Conservation (phyloP, 2,113 vertebrate genomes). For the Circaetus cinerascens region DNA sequence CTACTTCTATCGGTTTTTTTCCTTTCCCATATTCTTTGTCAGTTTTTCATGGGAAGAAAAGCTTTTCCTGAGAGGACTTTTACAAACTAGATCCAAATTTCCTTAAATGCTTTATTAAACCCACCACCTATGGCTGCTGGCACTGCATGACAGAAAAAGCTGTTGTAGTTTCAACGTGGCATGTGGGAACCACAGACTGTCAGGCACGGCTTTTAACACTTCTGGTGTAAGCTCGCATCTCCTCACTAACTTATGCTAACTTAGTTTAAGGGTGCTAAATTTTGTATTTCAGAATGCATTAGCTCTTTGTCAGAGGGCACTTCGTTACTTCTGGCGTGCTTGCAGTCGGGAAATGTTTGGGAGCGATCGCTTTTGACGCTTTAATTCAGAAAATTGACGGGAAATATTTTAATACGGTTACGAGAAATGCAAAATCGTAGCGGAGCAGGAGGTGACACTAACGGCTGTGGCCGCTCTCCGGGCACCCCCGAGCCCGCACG, state of each 20-base stretch:
- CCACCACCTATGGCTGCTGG: conserved; percentile 28
- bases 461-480: fast-evolving
- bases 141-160: neutral
- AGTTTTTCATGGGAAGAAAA: neutral
- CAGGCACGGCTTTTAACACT: neutral
- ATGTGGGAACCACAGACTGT: conserved; percentile 6
- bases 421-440: fast-evolving
- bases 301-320: conserved; percentile 43
- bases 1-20: neutral
- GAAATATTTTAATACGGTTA: neutral
- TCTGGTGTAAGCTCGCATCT: neutral
- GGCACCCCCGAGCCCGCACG: neutral
- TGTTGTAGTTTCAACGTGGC: neutral
- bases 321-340: neutral
- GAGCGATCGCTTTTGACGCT: neutral
- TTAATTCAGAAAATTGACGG: neutral
- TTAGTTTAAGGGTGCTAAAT: neutral
- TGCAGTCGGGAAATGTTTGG: neutral
- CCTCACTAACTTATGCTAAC: neutral
- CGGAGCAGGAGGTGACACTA: fast-evolving
- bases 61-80: neutral
- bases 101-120: conserved; percentile 19
- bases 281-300: neutral
- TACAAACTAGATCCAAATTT: neutral
- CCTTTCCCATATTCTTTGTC: neutral